These are phyloP conservation scores for Himalopsyche phryganea DNA, from an alignment of 1,140 invertebrate genomes.

Conservation along the genomic window DNA sequence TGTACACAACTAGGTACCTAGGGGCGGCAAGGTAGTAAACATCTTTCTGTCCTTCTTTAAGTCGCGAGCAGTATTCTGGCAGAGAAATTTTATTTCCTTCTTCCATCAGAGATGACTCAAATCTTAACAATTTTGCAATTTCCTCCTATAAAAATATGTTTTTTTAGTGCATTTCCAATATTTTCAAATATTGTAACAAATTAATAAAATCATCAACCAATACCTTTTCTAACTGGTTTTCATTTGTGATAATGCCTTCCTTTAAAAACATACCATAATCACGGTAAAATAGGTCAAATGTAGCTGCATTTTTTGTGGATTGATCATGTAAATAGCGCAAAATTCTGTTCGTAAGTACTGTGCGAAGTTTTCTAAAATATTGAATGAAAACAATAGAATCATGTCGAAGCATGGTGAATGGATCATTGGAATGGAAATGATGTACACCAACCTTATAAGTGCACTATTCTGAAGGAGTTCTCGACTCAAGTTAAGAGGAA, in stretches of 20 bases:
- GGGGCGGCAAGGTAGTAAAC: constrained; percentile 94
- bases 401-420: too few relatives aligned
- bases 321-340: constrained; percentile 84
- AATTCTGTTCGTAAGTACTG: constrained; percentile 79
- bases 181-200: too few relatives aligned
- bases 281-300: constrained; percentile 84
- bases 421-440: too few relatives aligned
- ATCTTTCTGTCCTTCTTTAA: constrained; percentile 75
- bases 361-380: constrained; percentile 70
- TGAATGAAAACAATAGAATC: too few relatives aligned
- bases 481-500: constrained; percentile 93
- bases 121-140: constrained; percentile 85
- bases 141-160: constrained; percentile 86
- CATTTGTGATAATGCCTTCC: constrained; percentile 87
- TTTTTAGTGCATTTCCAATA: too few relatives aligned
- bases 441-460: constrained; percentile 67
- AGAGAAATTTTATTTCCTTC: constrained; percentile 77
- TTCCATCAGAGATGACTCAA: constrained; percentile 82
- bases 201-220: too few relatives aligned
- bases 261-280: constrained; percentile 93
- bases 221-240: constrained; percentile 79
- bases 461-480: constrained; percentile 92
- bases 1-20: too few relatives aligned
- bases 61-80: constrained; percentile 77
- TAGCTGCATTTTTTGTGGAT: constrained; percentile 77